Conservation (phyloP, 2,797 vertebrate species). For the Kryptolebias ocellatus region DNA sequence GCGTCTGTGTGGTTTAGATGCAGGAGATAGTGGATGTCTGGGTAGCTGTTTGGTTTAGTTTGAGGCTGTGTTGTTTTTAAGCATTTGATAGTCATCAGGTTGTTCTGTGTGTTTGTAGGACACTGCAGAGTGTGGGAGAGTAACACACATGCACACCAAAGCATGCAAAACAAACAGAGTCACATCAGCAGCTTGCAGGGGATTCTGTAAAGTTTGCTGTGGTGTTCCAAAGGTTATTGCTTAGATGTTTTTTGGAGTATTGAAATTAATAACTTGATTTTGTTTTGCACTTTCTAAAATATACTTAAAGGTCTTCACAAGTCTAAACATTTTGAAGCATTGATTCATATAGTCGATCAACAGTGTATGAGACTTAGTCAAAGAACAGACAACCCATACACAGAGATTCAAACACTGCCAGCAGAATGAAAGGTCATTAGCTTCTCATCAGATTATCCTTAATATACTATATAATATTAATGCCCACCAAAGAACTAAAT, state of each 20-base stretch:
- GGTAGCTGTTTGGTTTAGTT: conserved; percentile 64
- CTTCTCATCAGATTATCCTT: neutral
- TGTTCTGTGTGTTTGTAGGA: conserved; percentile 40
- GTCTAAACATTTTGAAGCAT: conserved; percentile 7
- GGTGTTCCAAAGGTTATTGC: conserved; percentile 6
- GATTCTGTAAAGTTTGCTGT: conserved; percentile 29
- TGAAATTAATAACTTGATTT: conserved; percentile 2
- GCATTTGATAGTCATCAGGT: conserved; percentile 61
- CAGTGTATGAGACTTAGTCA: neutral
- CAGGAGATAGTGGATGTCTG: conserved; percentile 66
- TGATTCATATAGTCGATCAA: neutral
- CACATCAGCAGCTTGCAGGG: conserved; percentile 2
- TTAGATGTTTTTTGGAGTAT: conserved; percentile 11
- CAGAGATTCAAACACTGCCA: neutral
- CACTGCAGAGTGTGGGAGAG: conserved; percentile 50
- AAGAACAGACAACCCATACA: neutral
- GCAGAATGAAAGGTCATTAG: neutral
- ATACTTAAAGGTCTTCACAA: neutral
- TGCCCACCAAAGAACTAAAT: too few relatives aligned
- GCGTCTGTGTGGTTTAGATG: conserved; percentile 58
- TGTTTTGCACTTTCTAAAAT: neutral
- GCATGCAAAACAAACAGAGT: conserved; percentile 28
- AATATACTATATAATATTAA: neutral
- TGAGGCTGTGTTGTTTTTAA: conserved; percentile 66
- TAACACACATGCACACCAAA: conserved; percentile 23